These are phyloP conservation scores for Hipposideros armiger DNA, from an alignment of 2,113 vertebrate species.

Conservation along the genomic window DNA sequence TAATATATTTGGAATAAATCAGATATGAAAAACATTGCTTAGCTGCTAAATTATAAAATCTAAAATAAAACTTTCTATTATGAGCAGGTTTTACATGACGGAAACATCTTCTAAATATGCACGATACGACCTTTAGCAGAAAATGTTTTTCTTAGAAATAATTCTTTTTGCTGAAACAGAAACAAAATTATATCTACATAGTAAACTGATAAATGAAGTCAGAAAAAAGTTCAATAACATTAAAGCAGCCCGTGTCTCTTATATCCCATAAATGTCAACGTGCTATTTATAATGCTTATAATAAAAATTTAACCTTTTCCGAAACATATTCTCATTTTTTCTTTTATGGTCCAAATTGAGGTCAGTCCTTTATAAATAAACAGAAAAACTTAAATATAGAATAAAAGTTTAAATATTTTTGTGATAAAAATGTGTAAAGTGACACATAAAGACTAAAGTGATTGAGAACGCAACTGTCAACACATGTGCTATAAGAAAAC, in stretches of 20 bases:
- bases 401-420: not conserved
- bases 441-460: not conserved
- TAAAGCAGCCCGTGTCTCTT: not conserved
- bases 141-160: slow-evolving; percentile 26
- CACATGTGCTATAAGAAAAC: not conserved
- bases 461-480: not conserved
- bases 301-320: slow-evolving; percentile 4
- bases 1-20: not conserved
- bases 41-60: not conserved
- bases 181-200: not conserved
- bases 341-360: not conserved
- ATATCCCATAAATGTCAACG: not conserved
- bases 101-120: not conserved
- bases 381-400: not conserved
- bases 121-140: not conserved
- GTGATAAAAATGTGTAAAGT: not conserved
- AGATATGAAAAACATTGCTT: not conserved
- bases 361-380: not conserved
- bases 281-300: not conserved
- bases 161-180: not conserved
- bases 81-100: not conserved
- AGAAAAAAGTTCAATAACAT: slow-evolving; percentile 10
- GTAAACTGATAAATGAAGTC: not conserved
- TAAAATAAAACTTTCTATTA: not conserved
- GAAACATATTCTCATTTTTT: not conserved